phyloP scores from a whole-genome alignment of 2,888 invertebrate species.

The Eubasilissa splendida region DNA sequence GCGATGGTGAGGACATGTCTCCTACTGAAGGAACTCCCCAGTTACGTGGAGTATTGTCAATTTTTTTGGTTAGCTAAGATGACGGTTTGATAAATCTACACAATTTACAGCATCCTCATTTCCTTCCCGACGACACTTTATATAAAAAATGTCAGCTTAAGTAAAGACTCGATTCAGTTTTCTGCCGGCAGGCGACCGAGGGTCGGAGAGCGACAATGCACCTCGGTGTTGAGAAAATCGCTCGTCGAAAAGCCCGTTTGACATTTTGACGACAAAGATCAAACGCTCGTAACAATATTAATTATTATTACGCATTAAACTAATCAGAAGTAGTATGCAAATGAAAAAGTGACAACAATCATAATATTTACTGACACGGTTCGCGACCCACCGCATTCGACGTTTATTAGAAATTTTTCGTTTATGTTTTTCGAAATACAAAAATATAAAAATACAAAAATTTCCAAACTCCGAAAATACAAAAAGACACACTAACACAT shows the following conservation, averaged over 20 bases:
- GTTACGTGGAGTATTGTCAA: no score
- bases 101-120: no score
- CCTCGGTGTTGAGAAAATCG: background rate
- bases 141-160: no score
- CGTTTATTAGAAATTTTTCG: conserved; percentile 1
- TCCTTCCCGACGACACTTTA: no score
- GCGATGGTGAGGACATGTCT: no score
- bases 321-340: background rate
- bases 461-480: conserved; percentile 10
- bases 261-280: background rate
- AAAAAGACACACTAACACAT: conserved; percentile 5
- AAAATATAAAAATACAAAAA: conserved; percentile 35
- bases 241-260: background rate
- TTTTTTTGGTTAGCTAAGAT: no score
- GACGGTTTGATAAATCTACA: no score
- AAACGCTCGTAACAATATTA: background rate
- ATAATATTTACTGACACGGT: background rate
- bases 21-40: no score
- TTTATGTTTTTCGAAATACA: conserved; percentile 3
- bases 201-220: no score
- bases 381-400: background rate
- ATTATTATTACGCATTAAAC: no score
- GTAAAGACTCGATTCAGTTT: no score
- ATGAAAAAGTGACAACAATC: background rate
- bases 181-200: no score